Base-by-base conservation (phyloP, 2,888 invertebrate genomes). In the Parasteatoda lunata region DNA sequence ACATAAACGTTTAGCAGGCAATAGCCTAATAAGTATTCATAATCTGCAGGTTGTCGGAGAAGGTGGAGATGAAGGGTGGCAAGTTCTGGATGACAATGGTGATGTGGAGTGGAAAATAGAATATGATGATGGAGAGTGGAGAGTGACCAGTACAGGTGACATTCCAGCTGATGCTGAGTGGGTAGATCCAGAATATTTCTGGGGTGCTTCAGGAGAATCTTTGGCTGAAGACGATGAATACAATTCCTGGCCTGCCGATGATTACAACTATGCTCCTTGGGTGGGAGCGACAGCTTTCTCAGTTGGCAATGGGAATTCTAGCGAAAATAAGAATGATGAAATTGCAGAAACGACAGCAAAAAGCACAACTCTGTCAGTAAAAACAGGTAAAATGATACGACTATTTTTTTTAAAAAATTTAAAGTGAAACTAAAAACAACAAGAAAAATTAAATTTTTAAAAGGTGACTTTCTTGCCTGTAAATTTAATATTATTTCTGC, bases 41-140 rank as follows among this genome's bases (percentile, higher is more conserved):
- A 7, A 13, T 45, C 70, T 69, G 2, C 71, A 82, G 82, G 86
- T 87, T 3, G 15, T 87, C 13, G 81, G 86, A 3, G 78, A 82
- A 13, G 86, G 86, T 13, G 86, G 86, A 0, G 77, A 81, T n/a
- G 86, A 82, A 15, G 86, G 86, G 0, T 87, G 86, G 86, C 68
- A 87, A 66, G 81, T 87, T 5, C 47, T 87, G 3, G 86, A 82
- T 30, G 86, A 87, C 49, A 87, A 82, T 4, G 86, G 86, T 0
- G 86, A 81, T 0, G 82, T 87, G 6, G 86, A 87, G 48, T 87
- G 86, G 86, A 87, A 87, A 15, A 87, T 87, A 0, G 82, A 87
- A 47, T 87, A 87, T 47, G 86, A 87, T 7, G 81, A 82, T 15
- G 86, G 82, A 0, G 86, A 81, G 15, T 87, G 86, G 86, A 51